phyloP scores from a whole-genome alignment of 1,140 invertebrate genomes.

The Calliphora vicina region DNA sequence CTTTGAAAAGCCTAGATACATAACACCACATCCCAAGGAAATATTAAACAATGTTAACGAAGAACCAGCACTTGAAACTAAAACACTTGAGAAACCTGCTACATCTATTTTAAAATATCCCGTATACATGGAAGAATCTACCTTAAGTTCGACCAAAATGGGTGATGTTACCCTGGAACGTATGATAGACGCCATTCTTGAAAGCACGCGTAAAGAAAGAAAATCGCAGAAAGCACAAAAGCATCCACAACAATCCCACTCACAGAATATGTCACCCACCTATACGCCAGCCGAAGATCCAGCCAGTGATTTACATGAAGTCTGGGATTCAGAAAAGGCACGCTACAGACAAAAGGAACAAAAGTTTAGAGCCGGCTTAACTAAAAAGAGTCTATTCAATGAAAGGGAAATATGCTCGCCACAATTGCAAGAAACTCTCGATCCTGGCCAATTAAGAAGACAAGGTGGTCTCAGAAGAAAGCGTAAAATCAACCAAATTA shows the following conservation, averaged over 20 bases:
- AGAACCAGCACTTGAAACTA: background rate
- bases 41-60: background rate
- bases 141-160: constrained; percentile 56
- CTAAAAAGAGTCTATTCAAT: background rate
- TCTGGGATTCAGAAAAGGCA: constrained; percentile 44
- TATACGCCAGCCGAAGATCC: constrained; percentile 55
- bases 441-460: constrained; percentile 40
- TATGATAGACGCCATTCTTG: constrained; percentile 61
- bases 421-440: background rate
- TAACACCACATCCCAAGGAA: constrained; percentile 16
- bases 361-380: constrained; percentile 7
- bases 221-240: constrained; percentile 22
- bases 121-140: constrained; percentile 38
- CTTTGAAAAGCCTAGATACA: constrained; percentile 60
- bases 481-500: constrained; percentile 52
- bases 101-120: background rate
- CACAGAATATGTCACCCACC: constrained; percentile 50
- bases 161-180: constrained; percentile 59
- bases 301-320: constrained; percentile 53
- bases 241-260: constrained; percentile 2
- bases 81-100: background rate
- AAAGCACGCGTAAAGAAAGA: constrained; percentile 53
- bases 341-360: constrained; percentile 3
- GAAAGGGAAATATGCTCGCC: constrained; percentile 56
- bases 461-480: constrained; percentile 58